Base-by-base conservation (phyloP, 2,113 vertebrate species). In the Sturnira hondurensis region DNA sequence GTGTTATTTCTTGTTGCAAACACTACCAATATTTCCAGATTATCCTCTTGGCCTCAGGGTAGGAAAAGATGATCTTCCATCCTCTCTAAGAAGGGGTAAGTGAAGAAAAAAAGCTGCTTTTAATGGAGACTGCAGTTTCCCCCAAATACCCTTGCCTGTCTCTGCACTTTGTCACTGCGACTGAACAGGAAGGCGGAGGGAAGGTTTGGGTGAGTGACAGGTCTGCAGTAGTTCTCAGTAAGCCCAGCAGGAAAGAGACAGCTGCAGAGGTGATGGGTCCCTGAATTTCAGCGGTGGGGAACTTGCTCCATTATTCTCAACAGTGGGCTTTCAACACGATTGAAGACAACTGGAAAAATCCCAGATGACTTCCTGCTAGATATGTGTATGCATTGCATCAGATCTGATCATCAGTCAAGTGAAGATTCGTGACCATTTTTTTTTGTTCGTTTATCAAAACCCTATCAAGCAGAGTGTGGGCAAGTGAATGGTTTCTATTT, bases 401-500 rank as follows among this genome's bases (percentile, higher is more conserved):
- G 13, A 43, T 82, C 36, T 31, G 14, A 82, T 74, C 81, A 85
- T 78, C 63, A 90, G 52, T 88, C 24, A 11, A 86, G 47, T 65
- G 71, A 86, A 86, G 50, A 78, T 88, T 91, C 1, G 0, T 76
- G 91, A 93, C 85, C 9, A 50, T 38, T 88, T 63, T 81, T 81
- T 68, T 82, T 50, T 61, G 14, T 87, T 54, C 89, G 16, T 97
- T 91, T 96, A 85, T 92, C 36, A 71, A 90, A 93, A 87, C 45
- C 11, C 0, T 16, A 87, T 74, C 56, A 82, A 54, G 10, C 17
- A 65, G 52, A 77, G 9, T 2, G 80, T 87, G 89, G 52, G 24
- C 36, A 81, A 93, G 85, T 83, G 73, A 91, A 94, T 71, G 5
- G 26, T 92, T 92, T 83, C 80, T 87, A 4, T 70, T 36, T 91